phyloP scores from a whole-genome alignment of 2,113 vertebrate genomes.

The Uria lomvia region DNA sequence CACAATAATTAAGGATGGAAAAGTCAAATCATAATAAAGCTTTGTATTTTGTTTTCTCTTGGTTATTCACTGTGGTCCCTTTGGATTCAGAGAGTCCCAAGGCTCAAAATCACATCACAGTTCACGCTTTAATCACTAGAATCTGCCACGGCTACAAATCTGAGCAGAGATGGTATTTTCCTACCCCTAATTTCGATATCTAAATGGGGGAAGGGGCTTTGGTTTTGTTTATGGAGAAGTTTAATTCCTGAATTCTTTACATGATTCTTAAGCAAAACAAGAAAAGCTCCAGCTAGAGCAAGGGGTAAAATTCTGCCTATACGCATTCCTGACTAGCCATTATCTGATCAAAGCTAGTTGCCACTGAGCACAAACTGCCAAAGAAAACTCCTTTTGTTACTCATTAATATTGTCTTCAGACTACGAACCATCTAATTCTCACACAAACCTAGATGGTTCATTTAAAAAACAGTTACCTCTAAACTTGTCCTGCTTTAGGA shows the following conservation, averaged over 20 bases:
- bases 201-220: neutral
- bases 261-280: neutral
- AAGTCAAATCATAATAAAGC: neutral
- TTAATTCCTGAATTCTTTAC: neutral
- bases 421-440: neutral
- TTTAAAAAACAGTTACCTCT: slow-evolving; percentile 43
- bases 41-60: neutral
- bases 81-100: neutral
- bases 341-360: neutral
- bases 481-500: neutral
- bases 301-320: neutral
- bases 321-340: neutral
- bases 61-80: neutral
- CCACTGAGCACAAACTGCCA: slow-evolving; percentile 45
- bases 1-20: neutral
- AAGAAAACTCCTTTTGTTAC: slow-evolving; percentile 72
- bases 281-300: neutral
- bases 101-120: neutral
- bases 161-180: neutral
- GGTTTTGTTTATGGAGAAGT: neutral
- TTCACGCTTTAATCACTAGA: neutral
- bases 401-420: slow-evolving; percentile 63
- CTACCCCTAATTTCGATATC: neutral
- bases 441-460: slow-evolving; percentile 9
- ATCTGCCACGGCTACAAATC: neutral